phyloP scores from a whole-genome alignment of 2,888 invertebrate genomes.

The Ectemnius cavifrons region DNA sequence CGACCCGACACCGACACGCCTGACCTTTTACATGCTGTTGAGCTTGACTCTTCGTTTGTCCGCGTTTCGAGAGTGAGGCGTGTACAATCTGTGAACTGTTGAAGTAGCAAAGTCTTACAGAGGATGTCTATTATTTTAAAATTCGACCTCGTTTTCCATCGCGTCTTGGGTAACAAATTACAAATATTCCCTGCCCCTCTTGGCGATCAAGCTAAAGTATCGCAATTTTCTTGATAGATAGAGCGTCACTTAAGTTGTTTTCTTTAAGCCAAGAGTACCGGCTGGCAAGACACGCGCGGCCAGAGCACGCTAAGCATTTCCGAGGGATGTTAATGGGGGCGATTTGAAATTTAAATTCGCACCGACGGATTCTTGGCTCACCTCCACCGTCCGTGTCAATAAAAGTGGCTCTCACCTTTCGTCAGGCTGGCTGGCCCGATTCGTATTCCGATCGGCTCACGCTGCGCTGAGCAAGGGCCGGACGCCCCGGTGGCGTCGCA shows the following conservation, averaged over 20 bases:
- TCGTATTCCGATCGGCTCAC: constrained; percentile 36
- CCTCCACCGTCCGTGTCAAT: constrained; percentile 30
- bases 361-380: constrained; percentile 19
- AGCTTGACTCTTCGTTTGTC: constrained; percentile 1
- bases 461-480: constrained; percentile 16
- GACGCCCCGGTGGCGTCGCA: constrained; percentile 46
- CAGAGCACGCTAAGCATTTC: background rate
- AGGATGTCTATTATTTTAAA: background rate
- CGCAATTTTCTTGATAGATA: constrained; percentile 3
- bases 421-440: constrained; percentile 40
- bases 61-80: background rate
- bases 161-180: background rate
- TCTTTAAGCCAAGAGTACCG: background rate
- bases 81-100: background rate
- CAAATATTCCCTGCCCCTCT: background rate
- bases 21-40: constrained; percentile 1
- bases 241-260: background rate
- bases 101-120: background rate
- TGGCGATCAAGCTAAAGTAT: background rate
- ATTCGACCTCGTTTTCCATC: background rate
- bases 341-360: constrained; percentile 7
- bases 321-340: constrained; percentile 7
- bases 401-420: constrained; percentile 38
- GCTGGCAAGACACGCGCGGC: no score
- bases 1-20: background rate